Base-by-base conservation (phyloP, 2,888 invertebrate genomes). In the Epinotia demarniana region DNA sequence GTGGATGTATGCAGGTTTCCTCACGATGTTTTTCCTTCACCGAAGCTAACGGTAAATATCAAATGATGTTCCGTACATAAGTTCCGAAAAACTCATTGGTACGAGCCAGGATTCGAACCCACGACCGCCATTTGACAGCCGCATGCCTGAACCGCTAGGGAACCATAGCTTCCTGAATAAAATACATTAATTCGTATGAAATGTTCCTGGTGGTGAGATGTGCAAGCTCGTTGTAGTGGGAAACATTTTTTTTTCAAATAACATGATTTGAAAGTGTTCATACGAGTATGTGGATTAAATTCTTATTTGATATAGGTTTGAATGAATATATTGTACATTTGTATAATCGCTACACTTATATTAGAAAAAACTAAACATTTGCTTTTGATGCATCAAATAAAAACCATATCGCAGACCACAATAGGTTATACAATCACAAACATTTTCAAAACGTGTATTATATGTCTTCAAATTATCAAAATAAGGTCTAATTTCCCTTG, bases 401-500 rank as follows among this genome's bases (percentile, higher is more conserved):
- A 63, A 71, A 71, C 55, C 43, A 55, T 61, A 67, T 55, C 61
- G 71, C 61, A 62, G 23, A 70, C 58, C 74, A 75, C 75, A 75
- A 75, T 71, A 75, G 12, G 49, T 71, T 70, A 64, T 71, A 53
- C 60, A 75, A 71, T 39, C 46, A 19, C 53, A 64, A 60, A 23
- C 23, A 58, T 49, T 33, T 27, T 46, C 39, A 3, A 69, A 63
- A 60, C 23, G 53, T 23, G 16, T 13, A 60, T 53, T 60, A 18
- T 13, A 53, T 43, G 16, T n/a, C 70, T 60, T 71, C 12, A 3
- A 13, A 0, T 4, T 5, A 33, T 55, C 3, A n/a, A 19, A 60
- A 71, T 75, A 75, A 66, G 64, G 75, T 63, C 11, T n/a, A 71
- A 43, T 58, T n/a, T 70, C 27, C 33, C 57, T 70, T 76, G 80